Base-by-base conservation (phyloP, 2,888 invertebrate genomes). In the Gortyna flavago region DNA sequence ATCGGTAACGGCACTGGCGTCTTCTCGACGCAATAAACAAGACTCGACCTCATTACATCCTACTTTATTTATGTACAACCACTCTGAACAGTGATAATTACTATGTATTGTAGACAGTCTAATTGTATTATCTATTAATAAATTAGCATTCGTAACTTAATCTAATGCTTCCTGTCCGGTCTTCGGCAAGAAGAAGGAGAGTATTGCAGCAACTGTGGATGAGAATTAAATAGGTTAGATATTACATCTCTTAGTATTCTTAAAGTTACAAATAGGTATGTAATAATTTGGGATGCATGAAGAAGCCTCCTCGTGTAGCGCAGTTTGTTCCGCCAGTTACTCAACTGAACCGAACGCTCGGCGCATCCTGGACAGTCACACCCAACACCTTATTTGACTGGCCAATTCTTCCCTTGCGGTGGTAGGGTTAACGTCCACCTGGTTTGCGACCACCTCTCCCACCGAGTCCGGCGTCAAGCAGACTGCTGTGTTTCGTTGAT, bases 181-280 rank as follows among this genome's bases (percentile, higher is more conserved):
- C 94, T 97, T 98, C 90, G 98, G 98, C 92, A 98, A 96, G 93
- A 98, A 96, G 95, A 98, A 97, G 94, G 98, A 98, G 86, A 98
- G 96, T 84, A 98, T 93, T 82, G 98, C 98, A 95, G 98, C 98
- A 90, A 97, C 98, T 98, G 96, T 83, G 71, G 62, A 44, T 67
- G 16, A 75, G 44, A 76, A 72, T 38, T 62, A n/a, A 16, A 69
- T 73, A n/a, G 25, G 25, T 64, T 72, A 69, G 62, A 7, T 57
- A 16, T 62, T 9, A 44, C 57, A 35, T 44, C 44, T 44, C 44
- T 44, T 44, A 44, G 5, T 44, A 44, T 44, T 44, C 16, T 16
- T 44, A 44, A 44, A 16, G 44, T 16, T 44, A 16, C 44, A 44
- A 44, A 44, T 16, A 38, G n/a, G n/a, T n/a, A n/a, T n/a, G n/a